Percentiles rank a stretch among this genome's conserved stretches.
These are phyloP conservation scores for Corythoichthys intestinalis DNA, from an alignment of 2,113 vertebrate species.

Conservation along the genomic window DNA sequence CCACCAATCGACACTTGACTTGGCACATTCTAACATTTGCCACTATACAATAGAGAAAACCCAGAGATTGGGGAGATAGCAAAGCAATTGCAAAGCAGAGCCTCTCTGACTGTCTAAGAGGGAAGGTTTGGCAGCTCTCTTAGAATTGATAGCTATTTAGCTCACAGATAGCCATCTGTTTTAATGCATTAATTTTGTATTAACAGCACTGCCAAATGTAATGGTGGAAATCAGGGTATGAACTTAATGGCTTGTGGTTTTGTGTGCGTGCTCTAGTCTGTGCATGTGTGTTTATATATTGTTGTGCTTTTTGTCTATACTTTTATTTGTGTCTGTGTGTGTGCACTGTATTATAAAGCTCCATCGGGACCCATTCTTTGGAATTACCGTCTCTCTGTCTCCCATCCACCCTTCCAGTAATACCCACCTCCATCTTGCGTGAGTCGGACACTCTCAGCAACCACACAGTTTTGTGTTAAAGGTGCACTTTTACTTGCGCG, in stretches of 20 bases:
- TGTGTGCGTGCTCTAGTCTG: slow-evolving; percentile 20
- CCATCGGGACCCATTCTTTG: slow-evolving; percentile 65
- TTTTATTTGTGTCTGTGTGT: slow-evolving; percentile 44
- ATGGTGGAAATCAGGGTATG: slow-evolving; percentile 69
- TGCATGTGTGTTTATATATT: slow-evolving; percentile 38
- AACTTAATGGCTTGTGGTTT: slow-evolving; percentile 55
- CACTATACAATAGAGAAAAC: background rate
- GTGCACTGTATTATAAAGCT: slow-evolving; percentile 46
- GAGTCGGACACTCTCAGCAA: slow-evolving; percentile 61
- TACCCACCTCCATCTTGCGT: slow-evolving; percentile 63
- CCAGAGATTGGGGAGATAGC: slow-evolving; percentile 52
- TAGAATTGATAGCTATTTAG: slow-evolving; percentile 76
- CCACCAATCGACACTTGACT: background rate
- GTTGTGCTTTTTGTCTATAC: slow-evolving; percentile 44
- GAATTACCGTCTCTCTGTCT: slow-evolving; percentile 64
- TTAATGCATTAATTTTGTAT: slow-evolving; percentile 78
- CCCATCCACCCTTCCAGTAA: slow-evolving; percentile 67
- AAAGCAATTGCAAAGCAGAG: slow-evolving; percentile 73
- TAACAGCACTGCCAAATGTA: slow-evolving; percentile 74
- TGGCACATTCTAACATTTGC: slow-evolving; percentile 19
- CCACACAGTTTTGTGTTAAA: slow-evolving; percentile 69
- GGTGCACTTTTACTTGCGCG: slow-evolving; percentile 73
- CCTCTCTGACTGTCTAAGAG: slow-evolving; percentile 61
- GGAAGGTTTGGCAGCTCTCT: slow-evolving; percentile 71
- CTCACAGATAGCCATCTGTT: slow-evolving; percentile 72